Conservation (phyloP, 2,888 invertebrate species). For the Arge pagana region DNA sequence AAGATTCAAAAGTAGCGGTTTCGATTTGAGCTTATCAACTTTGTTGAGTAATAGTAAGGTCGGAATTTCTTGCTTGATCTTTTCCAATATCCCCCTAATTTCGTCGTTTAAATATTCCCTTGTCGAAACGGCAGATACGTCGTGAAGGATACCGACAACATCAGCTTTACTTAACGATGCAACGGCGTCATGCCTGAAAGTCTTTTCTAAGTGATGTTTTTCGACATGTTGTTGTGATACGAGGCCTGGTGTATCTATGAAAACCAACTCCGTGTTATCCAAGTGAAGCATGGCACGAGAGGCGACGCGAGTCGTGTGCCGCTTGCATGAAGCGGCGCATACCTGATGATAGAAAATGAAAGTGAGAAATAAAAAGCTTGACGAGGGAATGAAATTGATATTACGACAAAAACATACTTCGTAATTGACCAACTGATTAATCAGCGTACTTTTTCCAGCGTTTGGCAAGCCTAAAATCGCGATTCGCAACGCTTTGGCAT, state of each 20-base stretch:
- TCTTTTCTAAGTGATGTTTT: constrained; percentile 64
- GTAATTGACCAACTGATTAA: constrained; percentile 82
- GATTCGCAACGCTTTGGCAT: constrained; percentile 65
- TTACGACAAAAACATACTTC: constrained; percentile 61
- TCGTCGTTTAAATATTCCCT: constrained; percentile 72
- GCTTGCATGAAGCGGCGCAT: constrained; percentile 87
- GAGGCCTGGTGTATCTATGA: constrained; percentile 93
- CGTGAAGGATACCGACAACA: constrained; percentile 85
- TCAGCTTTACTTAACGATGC: constrained; percentile 72
- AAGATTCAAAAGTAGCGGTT: constrained; percentile 69
- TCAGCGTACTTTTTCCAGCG: constrained; percentile 93
- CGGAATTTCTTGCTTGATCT: constrained; percentile 61
- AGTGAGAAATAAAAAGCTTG: constrained; percentile 5
- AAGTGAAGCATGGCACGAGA: constrained; percentile 74
- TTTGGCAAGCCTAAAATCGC: constrained; percentile 94
- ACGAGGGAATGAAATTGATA: background rate
- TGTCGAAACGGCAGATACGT: constrained; percentile 73
- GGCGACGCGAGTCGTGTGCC: constrained; percentile 84
- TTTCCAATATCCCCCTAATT: constrained; percentile 69
- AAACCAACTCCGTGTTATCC: constrained; percentile 83
- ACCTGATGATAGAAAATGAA: constrained; percentile 63
- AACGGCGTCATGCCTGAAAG: constrained; percentile 66
- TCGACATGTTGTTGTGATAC: constrained; percentile 71
- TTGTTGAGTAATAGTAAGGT: constrained; percentile 89
- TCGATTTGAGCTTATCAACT: constrained; percentile 72